Base-by-base conservation (phyloP, 1,140 invertebrate genomes). In the Cotesia vestalis region DNA sequence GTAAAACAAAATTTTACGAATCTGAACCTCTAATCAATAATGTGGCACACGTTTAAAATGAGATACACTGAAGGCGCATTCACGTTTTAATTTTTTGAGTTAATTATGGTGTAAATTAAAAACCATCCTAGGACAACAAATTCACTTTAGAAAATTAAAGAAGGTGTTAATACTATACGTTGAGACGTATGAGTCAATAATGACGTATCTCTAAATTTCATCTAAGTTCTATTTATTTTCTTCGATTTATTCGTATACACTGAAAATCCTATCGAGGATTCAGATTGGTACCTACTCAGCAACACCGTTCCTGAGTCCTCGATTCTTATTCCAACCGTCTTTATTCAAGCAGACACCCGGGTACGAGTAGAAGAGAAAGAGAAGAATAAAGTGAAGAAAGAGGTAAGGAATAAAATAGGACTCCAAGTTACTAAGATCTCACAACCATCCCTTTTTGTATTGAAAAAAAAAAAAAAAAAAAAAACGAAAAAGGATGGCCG, bases 211-310 rank as follows among this genome's bases (percentile, higher is more conserved):
- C 63, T 34, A 66, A 35, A 12, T 55, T 11, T 53, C n/a, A 11
- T 55, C 17, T 53, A 4, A 34, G 12, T 14, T 67, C 20, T 67
- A 36, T 67, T 55, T 67, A 55, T 55, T 67, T 57, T 36, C 12
- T 38, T 67, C 20, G 35, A 34, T n/a, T 57, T 34, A 67, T 67
- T n/a, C 35, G 9, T 40, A 12, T 40, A 55, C 12, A 14, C 63
- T 64, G 9, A 4, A n/a, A 36, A 66, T 66, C 12, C 38, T 66
- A 66, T 66, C 4, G 63, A 40, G 51, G 55, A 55, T 55, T 57
- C 66, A 59, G 14, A 69, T 73, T 73, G 69, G 72, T 73, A 69
- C 61, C 67, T 67, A 69, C 72, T 73, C 72, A 69, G 69, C 72
- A 73, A 73, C 72, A 73, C 67, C 67, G 64, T 73, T 63, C 14